phyloP scores from a whole-genome alignment of 2,113 vertebrate species.

The Miniopterus natalensis region DNA sequence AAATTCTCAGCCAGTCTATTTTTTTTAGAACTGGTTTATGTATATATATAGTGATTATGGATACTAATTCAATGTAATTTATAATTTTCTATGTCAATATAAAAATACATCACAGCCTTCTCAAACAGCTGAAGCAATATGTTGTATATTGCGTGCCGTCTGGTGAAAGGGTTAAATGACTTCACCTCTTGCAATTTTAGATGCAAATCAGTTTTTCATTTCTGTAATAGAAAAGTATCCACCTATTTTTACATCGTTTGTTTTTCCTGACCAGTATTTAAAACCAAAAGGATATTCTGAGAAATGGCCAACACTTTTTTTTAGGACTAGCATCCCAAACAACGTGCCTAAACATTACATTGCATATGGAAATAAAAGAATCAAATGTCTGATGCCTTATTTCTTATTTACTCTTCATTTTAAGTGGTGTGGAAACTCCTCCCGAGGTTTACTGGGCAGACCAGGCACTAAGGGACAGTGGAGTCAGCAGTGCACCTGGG shows the following conservation, averaged over 20 bases:
- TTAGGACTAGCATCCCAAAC: conserved; percentile 89
- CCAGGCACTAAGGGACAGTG: background rate
- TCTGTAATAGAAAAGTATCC: conserved; percentile 88
- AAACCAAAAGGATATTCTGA: conserved; percentile 90
- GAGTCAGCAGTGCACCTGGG: background rate
- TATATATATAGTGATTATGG: conserved; percentile 92
- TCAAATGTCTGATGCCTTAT: conserved; percentile 80
- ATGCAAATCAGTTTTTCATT: conserved; percentile 89
- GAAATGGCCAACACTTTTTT: conserved; percentile 89
- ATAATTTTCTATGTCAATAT: conserved; percentile 92
- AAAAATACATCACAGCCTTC: conserved; percentile 88
- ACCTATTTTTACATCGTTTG: conserved; percentile 90
- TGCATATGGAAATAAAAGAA: conserved; percentile 89
- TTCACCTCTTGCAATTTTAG: conserved; percentile 90
- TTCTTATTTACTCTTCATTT: conserved; percentile 78
- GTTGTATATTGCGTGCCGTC: conserved; percentile 86
- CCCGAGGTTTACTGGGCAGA: background rate
- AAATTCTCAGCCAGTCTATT: conserved; percentile 88
- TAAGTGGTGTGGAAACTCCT: background rate
- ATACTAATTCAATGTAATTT: conserved; percentile 93
- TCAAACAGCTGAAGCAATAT: conserved; percentile 90
- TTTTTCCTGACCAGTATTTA: conserved; percentile 91
- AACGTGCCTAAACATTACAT: conserved; percentile 91
- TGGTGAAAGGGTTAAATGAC: conserved; percentile 88
- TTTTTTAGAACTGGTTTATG: conserved; percentile 89